Evolutionary conservation across 2,797 vertebrate genomes (phyloP), one percentile per base, ranked within the genome.

Genomic region (Tapirus indicus): DNA sequence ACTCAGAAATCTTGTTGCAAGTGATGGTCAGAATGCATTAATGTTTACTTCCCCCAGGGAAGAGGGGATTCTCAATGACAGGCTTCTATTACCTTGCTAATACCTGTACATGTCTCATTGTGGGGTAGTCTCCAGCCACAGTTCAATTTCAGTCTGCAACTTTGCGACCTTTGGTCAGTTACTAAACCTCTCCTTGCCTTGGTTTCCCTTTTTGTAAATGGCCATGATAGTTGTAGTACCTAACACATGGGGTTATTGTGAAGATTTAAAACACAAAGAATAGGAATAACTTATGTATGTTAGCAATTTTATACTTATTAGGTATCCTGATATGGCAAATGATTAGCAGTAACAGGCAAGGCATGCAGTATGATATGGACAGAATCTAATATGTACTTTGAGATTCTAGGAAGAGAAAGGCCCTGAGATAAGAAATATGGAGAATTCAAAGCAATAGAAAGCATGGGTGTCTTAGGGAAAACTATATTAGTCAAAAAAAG

Each of bases 231-330:
- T 41, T 74, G 44, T 56, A 5, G n/a, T 38, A 54, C 25, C 7
- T 64, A 88, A 74, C 17, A 69, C 14, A 25, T 10, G 6, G 32
- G 49, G 47, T 3, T 64, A 71, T 7, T 35, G 16, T 71, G 23
- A 77, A 32, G 32, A 88, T 54, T 82, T n/a, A 38, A 85, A 94
- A 66, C 7, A 5, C 41, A 74, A 89, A 82, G 62, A 78, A 71
- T 18, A 86, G 17, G 16, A 92, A n/a, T 60, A 64, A 47, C 49
- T 74, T 62, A 44, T 49, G 6, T 27, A 58, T 66, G 38, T 72
- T 82, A 78, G 14, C 32, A 64, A 14, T 66, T 86, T 85, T 69
- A n/a, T 88, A 17, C 25, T 35, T 58, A 32, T 8, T 41, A 87
- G 5, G 12, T 35, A 16, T 41, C 44, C 69, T 21, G 20, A 5